Evolutionary conservation across 2,888 invertebrate species (phyloP).

Genomic region (Iselma pallidipennis): DNA sequence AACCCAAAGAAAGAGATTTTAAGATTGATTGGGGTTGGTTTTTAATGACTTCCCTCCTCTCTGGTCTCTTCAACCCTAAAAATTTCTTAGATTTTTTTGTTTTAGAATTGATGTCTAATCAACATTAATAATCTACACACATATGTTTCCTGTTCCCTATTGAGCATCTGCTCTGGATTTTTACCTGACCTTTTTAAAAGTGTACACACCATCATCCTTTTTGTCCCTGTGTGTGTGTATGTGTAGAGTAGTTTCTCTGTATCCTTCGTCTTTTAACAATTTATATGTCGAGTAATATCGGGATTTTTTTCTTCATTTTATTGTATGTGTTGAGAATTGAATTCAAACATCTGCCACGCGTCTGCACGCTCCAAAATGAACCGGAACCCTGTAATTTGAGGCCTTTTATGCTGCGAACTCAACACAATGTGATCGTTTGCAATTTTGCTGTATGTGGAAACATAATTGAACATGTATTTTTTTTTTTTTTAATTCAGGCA

Average conservation of each 20-base stretch:
- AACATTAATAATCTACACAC: constrained; percentile 1
- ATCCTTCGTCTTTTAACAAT: constrained; percentile 7
- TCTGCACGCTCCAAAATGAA: constrained; percentile 24
- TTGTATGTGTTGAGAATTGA: constrained; percentile 8
- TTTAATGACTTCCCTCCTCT: constrained; percentile 10
- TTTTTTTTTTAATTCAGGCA: neutral
- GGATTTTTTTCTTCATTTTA: constrained; percentile 13
- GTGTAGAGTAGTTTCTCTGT: neutral
- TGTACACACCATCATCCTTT: neutral
- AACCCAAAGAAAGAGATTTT: neutral
- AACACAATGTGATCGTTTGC: neutral
- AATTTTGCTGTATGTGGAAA: neutral
- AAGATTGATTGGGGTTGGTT: no score
- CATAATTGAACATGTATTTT: neutral
- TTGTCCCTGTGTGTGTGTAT: neutral
- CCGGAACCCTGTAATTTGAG: constrained; percentile 23
- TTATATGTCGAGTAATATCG: neutral
- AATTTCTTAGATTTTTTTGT: constrained; percentile 8
- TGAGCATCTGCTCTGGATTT: constrained; percentile 20
- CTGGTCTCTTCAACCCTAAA: constrained; percentile 14
- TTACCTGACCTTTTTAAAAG: constrained; percentile 15
- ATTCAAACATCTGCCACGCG: constrained; percentile 34
- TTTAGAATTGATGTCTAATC: neutral
- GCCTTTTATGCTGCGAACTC: constrained; percentile 8
- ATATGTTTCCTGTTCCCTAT: constrained; percentile 24